Percentiles rank a stretch among this genome's conserved stretches.
Evolutionary conservation across 2,888 invertebrate species (phyloP).

Genomic region (Pristionchus japonicus): DNA sequence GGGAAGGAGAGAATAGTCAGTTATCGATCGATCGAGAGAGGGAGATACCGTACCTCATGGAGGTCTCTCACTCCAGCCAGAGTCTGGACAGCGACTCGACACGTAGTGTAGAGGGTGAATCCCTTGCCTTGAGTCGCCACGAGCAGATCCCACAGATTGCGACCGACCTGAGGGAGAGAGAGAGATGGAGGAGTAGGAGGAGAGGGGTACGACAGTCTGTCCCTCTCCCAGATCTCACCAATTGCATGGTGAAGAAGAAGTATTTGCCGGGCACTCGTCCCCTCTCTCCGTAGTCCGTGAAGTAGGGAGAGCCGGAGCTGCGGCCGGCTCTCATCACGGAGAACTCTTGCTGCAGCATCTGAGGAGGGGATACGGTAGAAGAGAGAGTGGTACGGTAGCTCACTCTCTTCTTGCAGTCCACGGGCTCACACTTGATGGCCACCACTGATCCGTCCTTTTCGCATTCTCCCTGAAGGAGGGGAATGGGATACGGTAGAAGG

Average conservation of each 20-base stretch:
- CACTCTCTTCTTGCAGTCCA: not conserved
- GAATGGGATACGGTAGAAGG: not conserved
- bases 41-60: not conserved
- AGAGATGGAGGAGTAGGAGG: not conserved
- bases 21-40: not conserved
- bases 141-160: not conserved
- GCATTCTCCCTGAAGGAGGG: not conserved
- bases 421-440: not conserved
- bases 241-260: not conserved
- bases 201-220: not conserved
- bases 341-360: not conserved
- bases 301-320: not conserved
- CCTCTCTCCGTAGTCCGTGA: not conserved
- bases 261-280: not conserved
- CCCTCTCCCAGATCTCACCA: no score
- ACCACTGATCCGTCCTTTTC: not conserved
- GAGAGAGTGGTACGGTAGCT: not conserved
- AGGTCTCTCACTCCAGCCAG: constrained; percentile 2
- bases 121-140: not conserved
- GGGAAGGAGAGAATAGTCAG: not conserved
- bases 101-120: not conserved
- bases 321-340: not conserved
- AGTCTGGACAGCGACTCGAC: not conserved
- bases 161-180: not conserved
- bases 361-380: not conserved